Base-by-base conservation (phyloP, 2,113 vertebrate species). In the Perccottus glenii region DNA sequence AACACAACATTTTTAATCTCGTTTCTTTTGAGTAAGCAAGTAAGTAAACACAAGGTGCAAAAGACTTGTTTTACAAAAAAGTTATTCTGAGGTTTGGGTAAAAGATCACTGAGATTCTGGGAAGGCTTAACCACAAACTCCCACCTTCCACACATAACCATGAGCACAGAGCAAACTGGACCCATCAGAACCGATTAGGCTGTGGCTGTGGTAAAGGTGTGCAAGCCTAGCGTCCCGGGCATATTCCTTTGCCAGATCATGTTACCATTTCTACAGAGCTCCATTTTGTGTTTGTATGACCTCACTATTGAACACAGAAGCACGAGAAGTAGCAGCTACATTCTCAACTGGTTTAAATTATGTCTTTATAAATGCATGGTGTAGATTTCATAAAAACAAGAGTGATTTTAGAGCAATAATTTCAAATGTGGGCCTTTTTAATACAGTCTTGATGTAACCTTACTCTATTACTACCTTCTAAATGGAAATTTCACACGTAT, bases 171-270 rank as follows among this genome's bases (percentile, higher is more conserved):
- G 27, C 55, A 57, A 77, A 60, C 60, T 75, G 78, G 79, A 73
- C 80, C 85, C 62, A 84, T 89, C 86, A 82, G 62, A 81, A 80
- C 67, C 55, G 67, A 81, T 88, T 76, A 89, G 65, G 65, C 64
- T 53, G 16, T 42, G 57, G 65, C 47, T 62, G 78, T 32, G 61
- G 70, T 61, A 74, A 85, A 78, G 70, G 59, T 50, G 67, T 75
- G 73, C 86, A 90, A 85, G 73, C 73, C 68, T 61, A 64, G 75
- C 47, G 47, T 72, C 60, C 73, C 70, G 44, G 70, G 53, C 80
- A 49, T 75, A 57, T 59, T 67, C 47, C 51, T 77, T 74, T 73
- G 79, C 83, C 78, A 70, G 82, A 81, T 89, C 82, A 66, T 48
- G 50, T 88, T 83, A 80, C 77, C 68, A 5, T 59, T 46, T 73